A percentile compares a stretch with the other conserved stretches of the same genome.
phyloP scores from a whole-genome alignment of 2,888 invertebrate species.

The Heliconius ismenius region DNA sequence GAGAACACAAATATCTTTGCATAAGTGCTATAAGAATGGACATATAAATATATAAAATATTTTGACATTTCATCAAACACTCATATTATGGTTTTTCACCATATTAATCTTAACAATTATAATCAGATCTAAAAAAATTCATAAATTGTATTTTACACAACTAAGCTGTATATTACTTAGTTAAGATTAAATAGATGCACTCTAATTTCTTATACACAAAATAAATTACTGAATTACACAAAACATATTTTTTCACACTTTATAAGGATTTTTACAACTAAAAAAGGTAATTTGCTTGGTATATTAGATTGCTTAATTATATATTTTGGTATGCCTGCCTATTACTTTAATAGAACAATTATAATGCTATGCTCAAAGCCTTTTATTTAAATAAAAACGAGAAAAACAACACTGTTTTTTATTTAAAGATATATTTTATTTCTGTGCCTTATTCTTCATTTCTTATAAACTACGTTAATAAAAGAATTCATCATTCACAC shows the following conservation, averaged over 20 bases:
- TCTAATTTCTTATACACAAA: background rate
- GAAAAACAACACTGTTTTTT: background rate
- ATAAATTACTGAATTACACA: background rate
- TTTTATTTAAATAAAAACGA: background rate
- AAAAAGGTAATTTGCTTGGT: background rate
- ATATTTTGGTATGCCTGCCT: constrained; percentile 1
- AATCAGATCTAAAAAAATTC: constrained; percentile 1
- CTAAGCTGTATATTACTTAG: background rate
- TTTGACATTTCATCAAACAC: background rate
- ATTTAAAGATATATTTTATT: background rate
- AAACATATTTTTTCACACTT: background rate
- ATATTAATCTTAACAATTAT: background rate
- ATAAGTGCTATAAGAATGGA: background rate
- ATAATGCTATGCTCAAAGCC: background rate
- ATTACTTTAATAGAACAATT: background rate
- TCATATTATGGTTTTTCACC: background rate
- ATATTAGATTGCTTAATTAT: background rate
- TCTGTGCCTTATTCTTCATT: background rate
- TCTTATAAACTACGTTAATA: background rate
- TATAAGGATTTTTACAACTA: background rate
- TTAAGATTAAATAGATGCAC: background rate
- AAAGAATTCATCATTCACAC: background rate
- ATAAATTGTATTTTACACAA: background rate
- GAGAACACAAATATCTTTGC: background rate
- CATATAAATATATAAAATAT: background rate